Percentiles rank a stretch among this genome's conserved stretches.
These are phyloP conservation scores for Erpornis zantholeuca DNA, from an alignment of 2,113 vertebrate species.

Conservation along the genomic window DNA sequence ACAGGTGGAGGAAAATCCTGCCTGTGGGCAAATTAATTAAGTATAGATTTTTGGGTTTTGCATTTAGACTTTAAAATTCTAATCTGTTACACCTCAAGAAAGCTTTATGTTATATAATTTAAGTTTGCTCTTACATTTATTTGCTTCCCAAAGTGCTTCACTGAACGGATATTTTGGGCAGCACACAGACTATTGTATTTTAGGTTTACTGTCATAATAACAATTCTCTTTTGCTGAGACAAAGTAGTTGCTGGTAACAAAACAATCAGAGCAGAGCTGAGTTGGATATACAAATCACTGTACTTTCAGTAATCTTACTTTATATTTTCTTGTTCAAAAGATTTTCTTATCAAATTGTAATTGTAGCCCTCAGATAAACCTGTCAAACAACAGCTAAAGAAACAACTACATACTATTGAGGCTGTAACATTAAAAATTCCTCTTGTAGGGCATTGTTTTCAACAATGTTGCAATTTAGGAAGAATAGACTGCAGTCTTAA, in stretches of 20 bases:
- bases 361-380: neutral
- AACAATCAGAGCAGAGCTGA: neutral
- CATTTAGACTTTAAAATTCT: neutral
- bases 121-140: neutral
- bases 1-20: neutral
- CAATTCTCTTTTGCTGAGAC: neutral
- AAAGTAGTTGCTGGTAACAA: neutral
- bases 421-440: neutral
- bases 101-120: neutral
- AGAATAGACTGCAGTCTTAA: neutral
- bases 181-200: neutral
- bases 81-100: neutral
- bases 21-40: neutral
- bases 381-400: neutral
- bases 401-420: neutral
- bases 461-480: neutral
- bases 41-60: rapidly evolving
- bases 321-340: neutral
- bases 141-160: neutral
- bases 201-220: neutral
- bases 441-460: neutral
- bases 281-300: neutral
- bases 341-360: neutral
- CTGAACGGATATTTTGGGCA: neutral
- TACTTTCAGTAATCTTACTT: neutral